These are phyloP conservation scores for Chalcosyrphus nemorum DNA, from an alignment of 2,888 invertebrate genomes.

Conservation along the genomic window DNA sequence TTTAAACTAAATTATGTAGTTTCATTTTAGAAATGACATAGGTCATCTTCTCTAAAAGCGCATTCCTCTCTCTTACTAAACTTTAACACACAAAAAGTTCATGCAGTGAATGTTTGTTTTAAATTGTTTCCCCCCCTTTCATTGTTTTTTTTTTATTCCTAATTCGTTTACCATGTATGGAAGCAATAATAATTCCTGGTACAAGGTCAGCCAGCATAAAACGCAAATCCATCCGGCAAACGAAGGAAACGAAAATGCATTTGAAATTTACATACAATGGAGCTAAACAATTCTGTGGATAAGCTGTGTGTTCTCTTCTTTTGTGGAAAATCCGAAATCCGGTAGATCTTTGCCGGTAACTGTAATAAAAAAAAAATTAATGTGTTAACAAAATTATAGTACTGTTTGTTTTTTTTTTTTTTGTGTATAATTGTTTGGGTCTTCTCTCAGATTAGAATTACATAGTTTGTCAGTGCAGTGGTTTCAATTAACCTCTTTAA, in stretches of 20 bases:
- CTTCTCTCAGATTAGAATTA: neutral
- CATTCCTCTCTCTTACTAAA: no score
- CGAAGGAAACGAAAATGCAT: slow-evolving; percentile 23
- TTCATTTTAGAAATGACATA: no score
- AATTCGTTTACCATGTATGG: slow-evolving; percentile 44
- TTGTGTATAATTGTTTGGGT: neutral
- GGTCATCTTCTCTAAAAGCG: no score
- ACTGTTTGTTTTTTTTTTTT: neutral
- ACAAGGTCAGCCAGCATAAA: slow-evolving; percentile 51
- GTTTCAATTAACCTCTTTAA: slow-evolving; percentile 7
- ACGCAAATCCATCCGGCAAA: slow-evolving; percentile 8
- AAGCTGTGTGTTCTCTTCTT: slow-evolving; percentile 32
- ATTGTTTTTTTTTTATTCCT: slow-evolving; percentile 11
- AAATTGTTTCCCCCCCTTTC: no score
- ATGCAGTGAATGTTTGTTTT: slow-evolving; percentile 3
- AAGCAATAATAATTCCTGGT: slow-evolving; percentile 44
- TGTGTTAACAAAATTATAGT: slow-evolving; percentile 8
- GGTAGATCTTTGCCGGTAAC: neutral
- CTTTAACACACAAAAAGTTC: no score
- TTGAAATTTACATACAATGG: slow-evolving; percentile 39
- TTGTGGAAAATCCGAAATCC: slow-evolving; percentile 31
- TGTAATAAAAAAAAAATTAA: slow-evolving; percentile 26
- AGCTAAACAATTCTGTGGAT: slow-evolving; percentile 10
- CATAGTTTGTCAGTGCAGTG: neutral
- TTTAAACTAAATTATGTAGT: no score